phyloP scores from a whole-genome alignment of 2,113 vertebrate species.

The Zeus faber region DNA sequence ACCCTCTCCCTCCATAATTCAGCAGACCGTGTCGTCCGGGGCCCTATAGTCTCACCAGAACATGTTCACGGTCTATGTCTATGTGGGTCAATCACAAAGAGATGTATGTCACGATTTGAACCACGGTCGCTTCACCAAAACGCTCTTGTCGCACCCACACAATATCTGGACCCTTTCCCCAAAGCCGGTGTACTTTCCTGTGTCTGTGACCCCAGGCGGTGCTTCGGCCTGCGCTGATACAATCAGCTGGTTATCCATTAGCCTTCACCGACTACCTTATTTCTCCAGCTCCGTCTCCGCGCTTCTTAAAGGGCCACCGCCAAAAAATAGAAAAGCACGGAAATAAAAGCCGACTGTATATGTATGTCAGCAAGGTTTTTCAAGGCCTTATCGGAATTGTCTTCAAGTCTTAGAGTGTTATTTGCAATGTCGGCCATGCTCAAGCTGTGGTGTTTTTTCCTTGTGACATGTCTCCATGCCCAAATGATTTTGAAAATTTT shows the following conservation, averaged over 20 bases:
- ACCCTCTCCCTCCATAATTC: too few species aligned
- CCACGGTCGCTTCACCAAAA: slow-evolving; percentile 22
- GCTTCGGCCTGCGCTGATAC: slow-evolving; percentile 56
- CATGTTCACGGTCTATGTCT: too few species aligned
- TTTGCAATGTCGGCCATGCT: background rate
- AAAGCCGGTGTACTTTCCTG: slow-evolving; percentile 59
- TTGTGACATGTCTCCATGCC: background rate
- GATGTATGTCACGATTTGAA: slow-evolving; percentile 27
- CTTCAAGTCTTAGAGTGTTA: background rate
- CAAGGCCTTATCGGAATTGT: background rate
- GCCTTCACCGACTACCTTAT: slow-evolving; percentile 56
- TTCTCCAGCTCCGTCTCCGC: slow-evolving; percentile 43
- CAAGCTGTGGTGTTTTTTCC: background rate
- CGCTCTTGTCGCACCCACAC: slow-evolving; percentile 43
- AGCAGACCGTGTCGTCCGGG: too few species aligned
- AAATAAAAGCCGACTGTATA: too few species aligned
- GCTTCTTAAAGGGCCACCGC: slow-evolving; percentile 54
- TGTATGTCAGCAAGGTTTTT: background rate
- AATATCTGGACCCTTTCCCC: slow-evolving; percentile 39
- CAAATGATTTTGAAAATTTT: background rate
- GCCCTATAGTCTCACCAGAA: too few species aligned
- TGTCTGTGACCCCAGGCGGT: slow-evolving; percentile 61
- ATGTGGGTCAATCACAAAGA: too few species aligned
- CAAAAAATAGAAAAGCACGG: slow-evolving; percentile 4
- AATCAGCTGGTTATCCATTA: slow-evolving; percentile 79